Evolutionary conservation across 1,140 invertebrate species (phyloP).

Genomic region (Cotesia vestalis): DNA sequence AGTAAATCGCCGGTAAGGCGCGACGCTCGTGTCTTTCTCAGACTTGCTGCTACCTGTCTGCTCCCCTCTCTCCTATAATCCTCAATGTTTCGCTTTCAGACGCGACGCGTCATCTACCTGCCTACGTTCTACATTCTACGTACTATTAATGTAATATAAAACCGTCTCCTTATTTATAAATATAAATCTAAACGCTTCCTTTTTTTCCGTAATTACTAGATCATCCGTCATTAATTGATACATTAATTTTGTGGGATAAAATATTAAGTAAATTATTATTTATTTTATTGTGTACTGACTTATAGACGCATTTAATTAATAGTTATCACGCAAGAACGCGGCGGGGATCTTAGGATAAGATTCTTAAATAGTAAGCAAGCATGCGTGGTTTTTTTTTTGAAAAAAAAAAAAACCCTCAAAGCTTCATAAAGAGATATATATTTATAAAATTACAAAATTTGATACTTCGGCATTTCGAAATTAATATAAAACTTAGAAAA

Average conservation of each 20-base stretch:
- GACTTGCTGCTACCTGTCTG: conserved; percentile 19
- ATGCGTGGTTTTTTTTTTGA: no score
- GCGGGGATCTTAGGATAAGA: no score
- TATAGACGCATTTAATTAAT: conserved; percentile 31
- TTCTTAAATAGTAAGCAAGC: no score
- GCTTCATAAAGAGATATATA: no score
- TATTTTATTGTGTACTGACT: conserved; percentile 1
- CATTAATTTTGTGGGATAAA: no score
- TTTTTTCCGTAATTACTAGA: no score
- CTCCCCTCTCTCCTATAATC: conserved; percentile 30
- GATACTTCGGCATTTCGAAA: no score
- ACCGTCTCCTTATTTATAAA: conserved; percentile 1
- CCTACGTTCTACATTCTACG: conserved; percentile 42
- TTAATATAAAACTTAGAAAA: no score
- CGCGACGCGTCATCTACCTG: conserved; percentile 27
- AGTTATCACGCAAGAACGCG: conserved; percentile 37
- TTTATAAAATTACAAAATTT: no score
- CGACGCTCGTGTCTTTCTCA: conserved; percentile 33
- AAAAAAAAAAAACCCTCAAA: no score
- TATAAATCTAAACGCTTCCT: no score
- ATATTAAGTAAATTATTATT: not conserved
- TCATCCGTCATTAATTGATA: no score
- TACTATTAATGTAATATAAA: conserved; percentile 27
- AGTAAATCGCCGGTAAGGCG: conserved; percentile 23
- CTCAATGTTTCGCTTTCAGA: conserved; percentile 37